These are phyloP conservation scores for Hippopotamus amphibius DNA, from an alignment of 2,113 vertebrate genomes.

Conservation along the genomic window DNA sequence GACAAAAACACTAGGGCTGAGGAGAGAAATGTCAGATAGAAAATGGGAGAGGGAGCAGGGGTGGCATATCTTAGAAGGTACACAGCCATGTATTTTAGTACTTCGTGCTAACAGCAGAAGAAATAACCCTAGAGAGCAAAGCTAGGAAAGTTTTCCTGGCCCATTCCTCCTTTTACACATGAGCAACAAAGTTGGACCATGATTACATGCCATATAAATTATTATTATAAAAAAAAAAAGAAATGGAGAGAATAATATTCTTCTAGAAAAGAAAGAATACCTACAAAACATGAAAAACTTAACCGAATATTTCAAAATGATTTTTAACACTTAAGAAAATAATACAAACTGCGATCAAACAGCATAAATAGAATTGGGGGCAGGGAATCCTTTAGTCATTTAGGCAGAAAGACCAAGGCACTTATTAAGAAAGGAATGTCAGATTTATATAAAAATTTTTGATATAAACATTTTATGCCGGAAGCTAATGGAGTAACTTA, in stretches of 20 bases:
- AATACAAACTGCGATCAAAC: not conserved
- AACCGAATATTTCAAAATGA: conserved; percentile 25
- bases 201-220: not conserved
- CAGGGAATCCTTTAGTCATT: not conserved
- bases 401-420: not conserved
- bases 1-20: not conserved
- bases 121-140: not conserved
- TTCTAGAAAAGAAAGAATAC: conserved; percentile 23
- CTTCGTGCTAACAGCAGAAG: not conserved
- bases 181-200: not conserved
- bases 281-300: not conserved
- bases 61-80: not conserved
- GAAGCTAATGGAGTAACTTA: not conserved
- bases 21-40: not conserved
- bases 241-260: not conserved
- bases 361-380: not conserved
- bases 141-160: not conserved
- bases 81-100: not conserved
- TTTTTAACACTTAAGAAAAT: not conserved
- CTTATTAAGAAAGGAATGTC: not conserved
- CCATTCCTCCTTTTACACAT: not conserved
- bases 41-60: not conserved
- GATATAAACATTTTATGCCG: not conserved
- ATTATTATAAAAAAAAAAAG: not conserved
- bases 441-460: not conserved